Evolutionary conservation across 2,888 invertebrate species (phyloP), one percentile per base, ranked within the genome.

Genomic region (Hirtodrosophila alboralis): DNA sequence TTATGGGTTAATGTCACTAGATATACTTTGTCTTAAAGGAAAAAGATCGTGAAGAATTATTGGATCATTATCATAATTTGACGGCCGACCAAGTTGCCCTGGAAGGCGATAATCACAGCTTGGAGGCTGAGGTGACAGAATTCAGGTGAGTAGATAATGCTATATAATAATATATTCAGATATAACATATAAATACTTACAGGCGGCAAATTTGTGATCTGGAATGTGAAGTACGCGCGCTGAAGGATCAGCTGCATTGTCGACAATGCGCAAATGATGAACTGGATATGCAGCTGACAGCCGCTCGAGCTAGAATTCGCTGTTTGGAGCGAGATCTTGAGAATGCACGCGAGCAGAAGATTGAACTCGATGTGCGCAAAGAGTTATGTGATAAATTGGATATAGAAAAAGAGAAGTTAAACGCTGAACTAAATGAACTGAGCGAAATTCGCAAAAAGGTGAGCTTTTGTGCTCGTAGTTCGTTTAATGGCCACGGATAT

Each of bases 21-120:
- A 68, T 71, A 7, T 59, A 40, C 56, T 71, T 27, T 79, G 44
- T 36, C 33, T 73, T 73, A 26, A 91, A 96, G 93, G 96, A 96
- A 91, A 93, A 93, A 60, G 96, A 96, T 90, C 92, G 96, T 54
- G 93, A 94, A 57, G 95, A 95, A 87, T 94, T 96, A 93, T 88
- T 96, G 75, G 95, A 96, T 84, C 95, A 96, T 75, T 96, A 95
- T 90, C 93, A 94, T 63, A 94, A 93, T 86, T 91, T 96, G 16
- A 95, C 95, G 47, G 92, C 95, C 60, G 96, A 96, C 90, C 95
- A 95, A 2, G 94, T 94, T 44, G 92, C 93, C 59, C 90, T 96
- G 65, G 96, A 96, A 91, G 95, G 93, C 74, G 96, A 93, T 67
- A 96, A 96, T 89, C 95, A 95, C 84, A 94, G 94, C 47, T 91